Conservation (phyloP, 1,140 invertebrate genomes). For the Anagrus nilaparvatae region DNA sequence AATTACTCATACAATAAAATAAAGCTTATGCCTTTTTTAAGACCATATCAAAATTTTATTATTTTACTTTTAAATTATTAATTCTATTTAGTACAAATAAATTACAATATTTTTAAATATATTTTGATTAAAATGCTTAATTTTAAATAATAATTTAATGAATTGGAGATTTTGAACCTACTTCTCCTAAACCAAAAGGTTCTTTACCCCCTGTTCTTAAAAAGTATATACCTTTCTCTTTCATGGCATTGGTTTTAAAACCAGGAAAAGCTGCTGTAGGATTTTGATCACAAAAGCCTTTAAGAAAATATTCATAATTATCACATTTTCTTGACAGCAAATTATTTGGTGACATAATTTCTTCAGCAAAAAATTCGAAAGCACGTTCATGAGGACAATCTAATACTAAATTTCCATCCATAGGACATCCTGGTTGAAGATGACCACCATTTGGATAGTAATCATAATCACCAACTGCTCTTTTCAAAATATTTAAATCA, state of each 20-base stretch:
- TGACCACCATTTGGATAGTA: slow-evolving; percentile 12
- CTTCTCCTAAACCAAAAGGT: slow-evolving; percentile 1
- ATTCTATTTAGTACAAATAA: no score
- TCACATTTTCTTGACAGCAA: background rate
- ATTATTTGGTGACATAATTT: background rate
- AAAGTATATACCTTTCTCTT: background rate
- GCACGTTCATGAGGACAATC: slow-evolving; percentile 3
- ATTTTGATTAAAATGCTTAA: no score
- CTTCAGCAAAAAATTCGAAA: slow-evolving; percentile 5
- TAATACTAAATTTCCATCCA: no score
- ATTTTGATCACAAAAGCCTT: background rate
- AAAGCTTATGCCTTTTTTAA: no score
- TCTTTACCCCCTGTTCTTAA: background rate
- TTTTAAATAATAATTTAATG: no score
- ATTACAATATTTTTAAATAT: no score
- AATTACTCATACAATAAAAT: no score
- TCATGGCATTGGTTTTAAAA: no score
- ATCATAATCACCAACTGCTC: slow-evolving; percentile 3
- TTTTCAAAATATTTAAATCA: background rate
- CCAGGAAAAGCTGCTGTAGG: background rate
- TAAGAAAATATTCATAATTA: background rate
- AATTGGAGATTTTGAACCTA: background rate
- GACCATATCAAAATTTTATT: no score
- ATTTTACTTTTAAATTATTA: no score
- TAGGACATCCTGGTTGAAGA: slow-evolving; percentile 9